These are phyloP conservation scores for Apotomis capreana DNA, from an alignment of 2,888 invertebrate species.

Conservation along the genomic window DNA sequence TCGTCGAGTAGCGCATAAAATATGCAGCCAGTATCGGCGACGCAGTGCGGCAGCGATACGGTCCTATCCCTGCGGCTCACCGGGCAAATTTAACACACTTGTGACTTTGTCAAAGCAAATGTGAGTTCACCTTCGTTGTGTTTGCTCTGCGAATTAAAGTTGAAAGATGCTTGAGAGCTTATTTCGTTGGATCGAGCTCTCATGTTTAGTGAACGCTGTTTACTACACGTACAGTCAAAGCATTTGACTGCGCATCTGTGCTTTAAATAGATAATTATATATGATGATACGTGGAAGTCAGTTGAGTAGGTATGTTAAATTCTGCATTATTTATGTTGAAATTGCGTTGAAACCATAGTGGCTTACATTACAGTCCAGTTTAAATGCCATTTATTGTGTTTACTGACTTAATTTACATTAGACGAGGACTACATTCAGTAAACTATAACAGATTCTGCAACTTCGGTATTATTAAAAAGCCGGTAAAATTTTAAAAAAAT, in stretches of 20 bases:
- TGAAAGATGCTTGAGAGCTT: slow-evolving; percentile 44
- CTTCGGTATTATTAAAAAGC: no score
- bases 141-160: slow-evolving; percentile 59
- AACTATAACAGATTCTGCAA: no score
- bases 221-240: slow-evolving; percentile 26
- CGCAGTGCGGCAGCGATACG: slow-evolving; percentile 70
- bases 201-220: slow-evolving; percentile 34
- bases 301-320: background rate
- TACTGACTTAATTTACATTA: no score
- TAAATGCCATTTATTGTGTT: no score
- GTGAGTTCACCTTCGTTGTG: slow-evolving; percentile 60
- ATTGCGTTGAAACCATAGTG: no score
- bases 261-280: background rate
- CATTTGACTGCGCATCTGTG: background rate
- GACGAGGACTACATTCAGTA: no score
- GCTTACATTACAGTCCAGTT: no score
- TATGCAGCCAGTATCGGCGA: slow-evolving; percentile 76
- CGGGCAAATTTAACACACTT: slow-evolving; percentile 60
- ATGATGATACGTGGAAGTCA: background rate
- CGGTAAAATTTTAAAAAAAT: no score
- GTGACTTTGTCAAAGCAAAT: slow-evolving; percentile 72
- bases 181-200: slow-evolving; percentile 46
- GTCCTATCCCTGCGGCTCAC: slow-evolving; percentile 59
- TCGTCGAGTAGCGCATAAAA: slow-evolving; percentile 65
- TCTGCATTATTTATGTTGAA: background rate